Percentiles rank a stretch among this genome's conserved stretches.
These are phyloP conservation scores for Andrena cerasifolii DNA, from an alignment of 1,140 invertebrate genomes.

Conservation along the genomic window DNA sequence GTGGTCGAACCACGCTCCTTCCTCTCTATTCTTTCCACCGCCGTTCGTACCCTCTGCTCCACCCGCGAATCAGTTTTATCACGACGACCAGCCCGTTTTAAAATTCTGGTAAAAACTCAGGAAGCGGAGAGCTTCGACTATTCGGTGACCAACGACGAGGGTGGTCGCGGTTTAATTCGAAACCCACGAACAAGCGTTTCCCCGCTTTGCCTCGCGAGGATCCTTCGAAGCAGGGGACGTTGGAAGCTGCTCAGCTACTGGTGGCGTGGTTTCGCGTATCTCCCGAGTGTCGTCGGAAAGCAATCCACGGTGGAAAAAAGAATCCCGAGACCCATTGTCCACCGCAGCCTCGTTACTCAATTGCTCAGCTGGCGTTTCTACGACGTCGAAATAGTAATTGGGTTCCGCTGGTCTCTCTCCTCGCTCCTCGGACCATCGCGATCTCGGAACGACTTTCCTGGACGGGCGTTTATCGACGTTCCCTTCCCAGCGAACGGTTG, in stretches of 20 bases:
- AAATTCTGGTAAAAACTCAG: conserved; percentile 45
- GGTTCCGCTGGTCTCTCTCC: neutral
- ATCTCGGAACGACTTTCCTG: conserved; percentile 15
- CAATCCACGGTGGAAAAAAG: neutral
- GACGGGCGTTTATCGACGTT: neutral
- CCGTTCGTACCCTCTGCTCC: neutral
- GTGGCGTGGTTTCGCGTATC: no score
- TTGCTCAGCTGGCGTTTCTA: neutral
- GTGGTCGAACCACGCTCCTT: neutral
- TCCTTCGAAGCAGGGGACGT: neutral
- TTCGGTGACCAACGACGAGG: neutral
- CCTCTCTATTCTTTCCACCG: neutral
- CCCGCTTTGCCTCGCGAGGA: neutral
- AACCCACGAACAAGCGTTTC: neutral
- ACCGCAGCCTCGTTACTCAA: neutral
- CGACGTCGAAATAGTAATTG: conserved; percentile 21
- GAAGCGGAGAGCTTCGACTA: no score
- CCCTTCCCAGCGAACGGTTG: neutral
- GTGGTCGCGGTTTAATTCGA: neutral
- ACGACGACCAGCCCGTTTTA: no score
- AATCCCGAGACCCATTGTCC: conserved; percentile 13
- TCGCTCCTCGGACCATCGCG: neutral
- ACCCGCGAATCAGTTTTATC: neutral
- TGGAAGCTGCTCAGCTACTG: no score
- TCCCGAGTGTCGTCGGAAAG: conserved; percentile 18